Base-by-base conservation (phyloP, 2,113 vertebrate genomes). In the Notarius lentiginosus region DNA sequence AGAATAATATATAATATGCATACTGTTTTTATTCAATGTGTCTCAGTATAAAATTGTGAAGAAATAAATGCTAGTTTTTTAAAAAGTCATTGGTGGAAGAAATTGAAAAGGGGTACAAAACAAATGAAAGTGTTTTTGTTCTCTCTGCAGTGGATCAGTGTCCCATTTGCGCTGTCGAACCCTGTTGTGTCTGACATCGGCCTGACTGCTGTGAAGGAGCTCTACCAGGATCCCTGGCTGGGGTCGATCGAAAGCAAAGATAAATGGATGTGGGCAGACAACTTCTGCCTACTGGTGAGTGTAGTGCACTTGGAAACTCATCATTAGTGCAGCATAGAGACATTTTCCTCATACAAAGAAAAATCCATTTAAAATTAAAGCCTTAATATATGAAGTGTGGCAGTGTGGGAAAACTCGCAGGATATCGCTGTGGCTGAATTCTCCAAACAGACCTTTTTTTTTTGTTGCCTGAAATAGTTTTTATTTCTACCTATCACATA, bases 101-200 rank as follows among this genome's bases (percentile, higher is more conserved):
- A 73, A 47, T 4, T 10, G 1, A 24, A 6, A 51, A 49, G 20
- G 47, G 51, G 72, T 34, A 18, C 27, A 18, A 79, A 79, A 55
- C 17, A 60, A 80, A 61, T 61, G 56, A 34, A 83, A 60, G 10
- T 30, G 12, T 73, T 55, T 76, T 18, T 80, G 68, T 82, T 49
- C 30, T 55, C 7, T 81, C 24, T 72, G n/a, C 94, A 99, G 98
- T 99, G 98, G 98, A 95, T 99, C 94, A 98, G 98, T 0, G 96
- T 99, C 51, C 98, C 98, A 11, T 99, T 99, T 79, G 98, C 98
- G 0, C 90, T 99, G 94, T 95, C 92, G 85, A 97, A 99, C 90
- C 94, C 96, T 73, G 98, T 97, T 60, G 98, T 99, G 88, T 93
- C 96, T 6, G 96, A 99, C 95, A 99, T 99, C 70, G 95, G 95